Percentiles rank a stretch among this genome's conserved stretches.
These are phyloP conservation scores for Chaetura pelagica DNA, from an alignment of 2,113 vertebrate genomes.

Conservation along the genomic window DNA sequence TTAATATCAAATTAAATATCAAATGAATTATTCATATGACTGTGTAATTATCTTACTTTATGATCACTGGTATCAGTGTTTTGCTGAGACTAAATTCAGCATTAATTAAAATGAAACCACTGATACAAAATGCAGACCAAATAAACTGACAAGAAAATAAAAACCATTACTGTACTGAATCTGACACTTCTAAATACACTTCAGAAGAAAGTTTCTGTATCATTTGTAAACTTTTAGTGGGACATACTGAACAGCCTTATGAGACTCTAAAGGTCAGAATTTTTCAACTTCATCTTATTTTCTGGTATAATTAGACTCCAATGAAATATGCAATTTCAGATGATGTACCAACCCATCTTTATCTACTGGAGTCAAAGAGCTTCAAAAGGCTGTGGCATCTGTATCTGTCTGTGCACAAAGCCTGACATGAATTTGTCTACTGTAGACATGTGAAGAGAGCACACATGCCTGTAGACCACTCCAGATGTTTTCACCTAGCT, in stretches of 20 bases:
- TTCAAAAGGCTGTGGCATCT: neutral
- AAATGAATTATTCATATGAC: neutral
- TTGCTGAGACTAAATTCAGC: neutral
- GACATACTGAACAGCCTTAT: neutral
- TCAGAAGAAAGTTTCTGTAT: neutral
- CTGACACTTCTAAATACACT: neutral
- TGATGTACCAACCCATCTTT: neutral
- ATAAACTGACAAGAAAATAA: neutral
- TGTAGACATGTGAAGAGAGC: neutral
- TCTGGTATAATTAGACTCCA: neutral
- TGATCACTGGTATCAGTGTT: neutral
- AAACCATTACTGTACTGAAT: neutral
- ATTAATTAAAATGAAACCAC: neutral
- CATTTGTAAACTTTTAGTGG: neutral
- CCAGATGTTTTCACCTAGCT: too few relatives aligned
- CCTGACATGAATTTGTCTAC: neutral
- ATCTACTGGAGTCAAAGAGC: neutral
- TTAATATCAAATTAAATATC: neutral
- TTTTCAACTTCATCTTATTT: neutral
- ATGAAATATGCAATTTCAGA: neutral
- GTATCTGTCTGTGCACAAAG: neutral
- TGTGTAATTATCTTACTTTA: neutral
- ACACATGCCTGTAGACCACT: fast-evolving
- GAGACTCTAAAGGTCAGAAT: neutral
- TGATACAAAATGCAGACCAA: neutral